phyloP scores from a whole-genome alignment of 2,888 invertebrate genomes.

The Amaurobius ferox region DNA sequence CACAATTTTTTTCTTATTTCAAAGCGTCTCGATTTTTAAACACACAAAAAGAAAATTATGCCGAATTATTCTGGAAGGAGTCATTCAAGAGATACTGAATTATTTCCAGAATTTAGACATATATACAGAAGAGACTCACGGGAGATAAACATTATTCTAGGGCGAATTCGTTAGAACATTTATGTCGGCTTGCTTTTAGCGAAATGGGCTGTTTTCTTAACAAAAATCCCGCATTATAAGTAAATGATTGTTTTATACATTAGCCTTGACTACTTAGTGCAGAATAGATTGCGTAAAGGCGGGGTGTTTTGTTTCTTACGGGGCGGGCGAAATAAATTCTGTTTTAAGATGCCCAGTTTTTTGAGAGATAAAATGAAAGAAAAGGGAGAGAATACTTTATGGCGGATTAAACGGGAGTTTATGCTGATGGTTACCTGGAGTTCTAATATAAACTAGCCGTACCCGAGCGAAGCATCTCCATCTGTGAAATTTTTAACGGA shows the following conservation, averaged over 20 bases:
- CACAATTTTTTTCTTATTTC: conserved; percentile 62
- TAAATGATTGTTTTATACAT: conserved; percentile 71
- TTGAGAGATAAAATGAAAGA: background rate
- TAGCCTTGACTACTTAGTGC: conserved; percentile 69
- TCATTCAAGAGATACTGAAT: background rate
- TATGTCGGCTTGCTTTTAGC: conserved; percentile 69
- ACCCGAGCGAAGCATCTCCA: background rate
- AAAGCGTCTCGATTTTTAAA: conserved; percentile 38
- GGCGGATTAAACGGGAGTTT: background rate
- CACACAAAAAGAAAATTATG: conserved; percentile 40
- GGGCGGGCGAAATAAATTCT: conserved; percentile 11
- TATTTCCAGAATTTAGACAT: conserved; percentile 54
- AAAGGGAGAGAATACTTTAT: background rate
- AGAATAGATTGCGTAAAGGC: conserved; percentile 59
- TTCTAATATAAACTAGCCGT: too few relatives aligned
- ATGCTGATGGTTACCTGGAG: background rate
- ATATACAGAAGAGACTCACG: conserved; percentile 63
- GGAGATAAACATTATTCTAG: conserved; percentile 69
- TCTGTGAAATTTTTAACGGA: too few relatives aligned
- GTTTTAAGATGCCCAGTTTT: background rate
- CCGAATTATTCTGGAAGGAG: conserved; percentile 14
- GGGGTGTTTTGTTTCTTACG: conserved; percentile 42
- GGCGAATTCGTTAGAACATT: conserved; percentile 62
- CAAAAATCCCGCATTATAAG: conserved; percentile 65
- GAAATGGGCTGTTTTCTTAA: conserved; percentile 51